Evolutionary conservation across 1,140 invertebrate species (phyloP), one percentile per base, ranked within the genome.

Genomic region (Achroia grisella): DNA sequence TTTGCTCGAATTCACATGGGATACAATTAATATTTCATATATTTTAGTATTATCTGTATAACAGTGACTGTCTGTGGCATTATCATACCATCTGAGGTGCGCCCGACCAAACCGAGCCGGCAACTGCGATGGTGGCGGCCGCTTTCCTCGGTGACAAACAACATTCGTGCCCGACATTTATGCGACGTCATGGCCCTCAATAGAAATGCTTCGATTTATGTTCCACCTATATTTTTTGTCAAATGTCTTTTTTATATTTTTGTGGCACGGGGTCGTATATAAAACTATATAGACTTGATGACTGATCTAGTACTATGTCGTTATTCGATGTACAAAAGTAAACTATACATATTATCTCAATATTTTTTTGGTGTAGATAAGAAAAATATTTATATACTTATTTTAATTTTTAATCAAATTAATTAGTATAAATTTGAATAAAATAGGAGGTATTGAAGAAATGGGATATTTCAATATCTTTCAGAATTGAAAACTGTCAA

Each of bases 171-270:
- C 43, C 62, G 68, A 65, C 70, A 52, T 75, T 80, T 82, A 75
- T 84, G 77, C 75, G 46, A 59, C 47, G 76, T 84, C 80, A 84
- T 74, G 74, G 41, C 52, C 57, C 56, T 79, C 74, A 74, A 84
- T 82, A 80, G 74, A 79, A 79, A 78, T 77, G 62, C 70, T 70
- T 71, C 67, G 72, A 78, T 71, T 76, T 71, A 67, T 56, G 62
- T 62, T 61, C 59, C 55, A 65, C 55, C 23, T 60, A 55, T 49
- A 56, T 42, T 66, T 66, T 74, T 67, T 62, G 53, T 62, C 44
- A 47, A 49, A 56, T 56, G 50, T 69, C 57, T 71, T 62, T 71
- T 62, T 61, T 58, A 56, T 62, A 54, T 65, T 23, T 23, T 23
- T 23, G 17, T 23, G 17, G 17, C 17, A 23, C 17, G 6, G 6